A percentile compares a stretch with the other conserved stretches of the same genome.
These are phyloP conservation scores for Melanocharis versteri DNA, from an alignment of 2,113 vertebrate species.

Conservation along the genomic window DNA sequence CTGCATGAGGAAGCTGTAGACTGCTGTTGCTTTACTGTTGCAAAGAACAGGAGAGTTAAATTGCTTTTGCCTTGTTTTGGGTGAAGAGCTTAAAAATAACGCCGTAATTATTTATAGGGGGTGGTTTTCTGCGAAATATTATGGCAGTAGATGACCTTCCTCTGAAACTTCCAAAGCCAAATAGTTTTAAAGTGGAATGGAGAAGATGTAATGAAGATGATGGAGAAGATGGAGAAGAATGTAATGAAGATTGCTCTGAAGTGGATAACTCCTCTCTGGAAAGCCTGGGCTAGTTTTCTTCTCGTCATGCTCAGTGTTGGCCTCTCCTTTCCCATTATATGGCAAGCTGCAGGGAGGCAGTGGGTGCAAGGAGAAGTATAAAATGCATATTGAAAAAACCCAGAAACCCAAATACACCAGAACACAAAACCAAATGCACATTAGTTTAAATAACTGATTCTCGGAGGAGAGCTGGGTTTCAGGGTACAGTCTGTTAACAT, in stretches of 20 bases:
- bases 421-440: neutral
- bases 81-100: neutral
- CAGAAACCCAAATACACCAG: neutral
- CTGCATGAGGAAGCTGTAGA: neutral
- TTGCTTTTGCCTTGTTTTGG: neutral
- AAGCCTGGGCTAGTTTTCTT: neutral
- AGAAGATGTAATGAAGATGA: too few species aligned
- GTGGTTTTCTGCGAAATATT: neutral
- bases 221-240: too few species aligned
- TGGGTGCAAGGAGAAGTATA: neutral
- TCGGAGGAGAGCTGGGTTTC: neutral
- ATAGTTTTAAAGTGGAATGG: neutral
- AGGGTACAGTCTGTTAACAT: neutral
- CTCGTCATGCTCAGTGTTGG: neutral
- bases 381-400: neutral
- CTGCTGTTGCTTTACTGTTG: neutral
- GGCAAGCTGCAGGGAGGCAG: neutral
- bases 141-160: neutral
- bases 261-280: neutral
- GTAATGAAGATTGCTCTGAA: neutral
- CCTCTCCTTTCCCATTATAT: neutral
- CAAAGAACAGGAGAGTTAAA: neutral
- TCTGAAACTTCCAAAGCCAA: neutral
- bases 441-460: neutral
- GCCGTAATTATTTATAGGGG: neutral